These are phyloP conservation scores for Hydrotaea cyrtoneurina DNA, from an alignment of 2,888 invertebrate genomes.

Conservation along the genomic window DNA sequence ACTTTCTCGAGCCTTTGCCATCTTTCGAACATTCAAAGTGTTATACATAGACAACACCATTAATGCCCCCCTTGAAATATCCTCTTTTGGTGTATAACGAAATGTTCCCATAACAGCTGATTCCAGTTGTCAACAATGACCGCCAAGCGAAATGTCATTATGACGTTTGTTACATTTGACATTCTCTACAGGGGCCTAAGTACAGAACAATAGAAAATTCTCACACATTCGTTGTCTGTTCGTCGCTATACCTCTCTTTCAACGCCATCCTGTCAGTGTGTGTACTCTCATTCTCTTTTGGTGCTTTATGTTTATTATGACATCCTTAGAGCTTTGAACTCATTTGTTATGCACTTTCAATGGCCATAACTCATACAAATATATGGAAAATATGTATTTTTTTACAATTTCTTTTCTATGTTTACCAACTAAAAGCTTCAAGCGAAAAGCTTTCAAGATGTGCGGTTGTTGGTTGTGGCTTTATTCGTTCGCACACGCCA, in stretches of 20 bases:
- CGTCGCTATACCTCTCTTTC: neutral
- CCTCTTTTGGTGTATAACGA: neutral
- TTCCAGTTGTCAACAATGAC: neutral
- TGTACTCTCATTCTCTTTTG: neutral
- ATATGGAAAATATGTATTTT: neutral
- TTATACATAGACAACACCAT: neutral
- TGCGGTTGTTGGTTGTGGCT: neutral
- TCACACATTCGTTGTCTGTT: neutral
- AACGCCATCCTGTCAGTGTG: no score
- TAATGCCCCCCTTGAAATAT: slow-evolving; percentile 14
- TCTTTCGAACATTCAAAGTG: slow-evolving; percentile 2
- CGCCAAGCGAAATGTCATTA: neutral
- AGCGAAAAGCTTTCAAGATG: neutral
- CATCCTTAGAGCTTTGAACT: neutral
- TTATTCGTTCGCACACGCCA: neutral
- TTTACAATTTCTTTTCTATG: no score
- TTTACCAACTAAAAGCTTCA: neutral
- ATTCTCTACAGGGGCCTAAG: neutral
- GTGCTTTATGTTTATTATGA: neutral
- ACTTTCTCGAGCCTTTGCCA: neutral
- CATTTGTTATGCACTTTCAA: slow-evolving; percentile 1
- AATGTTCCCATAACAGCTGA: neutral
- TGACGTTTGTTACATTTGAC: neutral
- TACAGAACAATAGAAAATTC: neutral
- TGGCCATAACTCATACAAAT: neutral